These are phyloP conservation scores for Dendrolimus kikuchii DNA, from an alignment of 1,140 invertebrate genomes.

Conservation along the genomic window DNA sequence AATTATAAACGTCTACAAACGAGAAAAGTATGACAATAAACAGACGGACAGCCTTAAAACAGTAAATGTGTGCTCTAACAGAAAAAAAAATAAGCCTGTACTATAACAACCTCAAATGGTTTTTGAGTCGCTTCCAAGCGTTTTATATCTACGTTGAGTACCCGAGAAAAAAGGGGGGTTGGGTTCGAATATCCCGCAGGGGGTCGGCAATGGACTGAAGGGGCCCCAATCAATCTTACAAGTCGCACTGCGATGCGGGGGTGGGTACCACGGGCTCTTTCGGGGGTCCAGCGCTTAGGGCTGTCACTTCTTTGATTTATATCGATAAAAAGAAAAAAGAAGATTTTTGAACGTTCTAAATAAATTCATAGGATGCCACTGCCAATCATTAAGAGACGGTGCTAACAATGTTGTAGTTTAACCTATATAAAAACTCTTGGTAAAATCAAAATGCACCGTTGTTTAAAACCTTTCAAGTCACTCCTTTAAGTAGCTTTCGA, in stretches of 20 bases:
- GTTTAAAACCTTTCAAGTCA: too few species aligned
- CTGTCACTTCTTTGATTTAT: too few species aligned
- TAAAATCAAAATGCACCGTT: too few species aligned
- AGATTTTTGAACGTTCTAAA: too few species aligned
- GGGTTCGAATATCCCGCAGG: slow-evolving; percentile 53
- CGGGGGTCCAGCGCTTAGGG: slow-evolving; percentile 6
- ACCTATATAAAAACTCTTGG: too few species aligned
- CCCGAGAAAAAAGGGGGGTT: slow-evolving; percentile 64
- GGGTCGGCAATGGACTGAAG: slow-evolving; percentile 67
- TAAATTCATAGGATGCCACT: too few species aligned
- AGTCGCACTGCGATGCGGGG: slow-evolving; percentile 50
- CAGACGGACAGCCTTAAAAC: background rate
- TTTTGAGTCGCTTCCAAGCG: slow-evolving; percentile 22
- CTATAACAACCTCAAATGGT: background rate
- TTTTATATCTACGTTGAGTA: slow-evolving; percentile 39
- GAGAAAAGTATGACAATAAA: too few species aligned
- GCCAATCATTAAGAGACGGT: too few species aligned
- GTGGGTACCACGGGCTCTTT: slow-evolving; percentile 30
- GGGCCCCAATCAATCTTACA: slow-evolving; percentile 72
- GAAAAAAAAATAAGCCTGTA: background rate
- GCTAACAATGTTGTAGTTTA: too few species aligned
- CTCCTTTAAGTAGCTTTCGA: too few species aligned
- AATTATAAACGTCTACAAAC: too few species aligned
- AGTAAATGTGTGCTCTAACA: background rate
- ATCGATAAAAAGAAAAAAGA: too few species aligned